Evolutionary conservation across 2,113 vertebrate genomes (phyloP), one percentile per base, ranked within the genome.

Genomic region (Zosterops lateralis): DNA sequence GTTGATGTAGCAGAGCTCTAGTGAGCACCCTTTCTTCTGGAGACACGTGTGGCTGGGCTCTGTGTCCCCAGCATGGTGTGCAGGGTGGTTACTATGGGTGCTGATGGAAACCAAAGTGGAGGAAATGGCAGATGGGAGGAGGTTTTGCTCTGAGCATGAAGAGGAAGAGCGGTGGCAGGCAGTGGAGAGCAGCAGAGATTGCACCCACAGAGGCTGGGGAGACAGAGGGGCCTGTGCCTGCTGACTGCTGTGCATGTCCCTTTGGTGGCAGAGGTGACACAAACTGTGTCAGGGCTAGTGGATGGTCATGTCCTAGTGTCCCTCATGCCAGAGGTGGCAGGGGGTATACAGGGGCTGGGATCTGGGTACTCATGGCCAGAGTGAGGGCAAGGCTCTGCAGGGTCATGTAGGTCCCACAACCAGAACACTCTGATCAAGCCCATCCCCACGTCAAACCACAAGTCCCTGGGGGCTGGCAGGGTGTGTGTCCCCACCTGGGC

Each of bases 361-460:
- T 47, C 14, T n/a, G 65, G 18, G 14, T 57, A 17, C 53, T 73
- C 38, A 5, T 1, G 3, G 51, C 36, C 51, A 14, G 40, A 57
- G 34, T 8, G 14, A 15, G 36, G n/a, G 34, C 19, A 48, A 61
- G 44, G 82, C 44, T 42, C 31, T 66, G 44, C 61, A 58, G 44
- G 61, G 28, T 21, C 3, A 2, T 20, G 25, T 20, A 31, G 14
- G 9, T 66, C 36, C 45, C 56, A 45, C 47, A 62, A 12, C 10
- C 68, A 62, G 47, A 84, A 51, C 6, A 9, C 17, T 68, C 53
- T 79, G 57, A n/a, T 10, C 29, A 12, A 71, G 36, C 26, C 67
- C 45, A 60, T 60, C 17, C 17, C 29, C 1, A 0, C 3, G 5
- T 51, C 64, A 76, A 57, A 53, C 42, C 1, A 0, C 44, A 32